phyloP scores from a whole-genome alignment of 2,113 vertebrate genomes.

The Maccullochella peelii region DNA sequence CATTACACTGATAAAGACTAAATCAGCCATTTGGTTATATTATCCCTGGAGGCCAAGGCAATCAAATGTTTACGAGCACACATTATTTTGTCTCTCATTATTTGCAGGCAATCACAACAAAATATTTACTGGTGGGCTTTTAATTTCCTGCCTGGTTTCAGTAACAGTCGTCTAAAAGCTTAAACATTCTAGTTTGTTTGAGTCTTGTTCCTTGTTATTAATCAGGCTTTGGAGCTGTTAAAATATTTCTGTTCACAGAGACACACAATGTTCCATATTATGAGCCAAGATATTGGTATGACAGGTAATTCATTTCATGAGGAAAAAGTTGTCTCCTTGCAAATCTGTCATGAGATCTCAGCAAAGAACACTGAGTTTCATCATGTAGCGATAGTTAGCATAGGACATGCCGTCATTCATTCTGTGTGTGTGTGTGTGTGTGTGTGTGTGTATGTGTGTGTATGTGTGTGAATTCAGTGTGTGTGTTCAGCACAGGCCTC shows the following conservation, averaged over 20 bases:
- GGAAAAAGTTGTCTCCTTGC: slow-evolving; percentile 34
- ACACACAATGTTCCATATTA: slow-evolving; percentile 2
- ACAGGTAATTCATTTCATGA: slow-evolving; percentile 29
- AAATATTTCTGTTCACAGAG: slow-evolving; percentile 21
- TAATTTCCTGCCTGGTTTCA: slow-evolving; percentile 64
- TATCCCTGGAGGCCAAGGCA: slow-evolving; percentile 34
- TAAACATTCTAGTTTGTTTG: slow-evolving; percentile 50
- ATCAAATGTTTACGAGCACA: slow-evolving; percentile 69
- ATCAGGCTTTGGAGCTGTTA: slow-evolving; percentile 11
- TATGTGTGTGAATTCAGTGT: slow-evolving; percentile 22
- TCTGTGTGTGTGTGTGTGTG: slow-evolving; percentile 17
- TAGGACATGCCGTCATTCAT: slow-evolving; percentile 55
- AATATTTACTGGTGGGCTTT: slow-evolving; percentile 67
- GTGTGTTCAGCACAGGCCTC: slow-evolving; percentile 40
- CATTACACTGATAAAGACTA: slow-evolving; percentile 60
- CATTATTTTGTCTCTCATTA: slow-evolving; percentile 65
- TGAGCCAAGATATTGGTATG: slow-evolving; percentile 1
- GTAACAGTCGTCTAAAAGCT: slow-evolving; percentile 49
- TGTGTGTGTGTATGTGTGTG: slow-evolving; percentile 38
- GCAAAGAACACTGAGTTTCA: slow-evolving; percentile 54
- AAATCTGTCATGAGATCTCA: slow-evolving; percentile 37
- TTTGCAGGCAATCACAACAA: slow-evolving; percentile 64
- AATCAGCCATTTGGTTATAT: slow-evolving; percentile 64
- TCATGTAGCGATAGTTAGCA: slow-evolving; percentile 55
- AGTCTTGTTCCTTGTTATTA: slow-evolving; percentile 24